phyloP scores from a whole-genome alignment of 1,140 invertebrate genomes.

The Drosophila ercepeae region DNA sequence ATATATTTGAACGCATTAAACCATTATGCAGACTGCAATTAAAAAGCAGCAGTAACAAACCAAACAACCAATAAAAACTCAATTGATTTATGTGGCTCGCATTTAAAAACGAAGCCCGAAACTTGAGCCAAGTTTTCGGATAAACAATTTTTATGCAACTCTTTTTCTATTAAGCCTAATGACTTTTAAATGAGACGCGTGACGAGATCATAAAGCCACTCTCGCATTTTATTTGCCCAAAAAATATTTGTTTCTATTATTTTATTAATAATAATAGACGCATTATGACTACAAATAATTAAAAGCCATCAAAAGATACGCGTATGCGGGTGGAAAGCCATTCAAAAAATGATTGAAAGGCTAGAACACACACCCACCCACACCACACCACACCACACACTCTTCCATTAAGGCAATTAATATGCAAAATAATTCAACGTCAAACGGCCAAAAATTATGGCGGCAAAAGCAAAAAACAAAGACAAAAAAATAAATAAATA shows the following conservation, averaged over 20 bases:
- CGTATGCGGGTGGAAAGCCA: slow-evolving; percentile 36
- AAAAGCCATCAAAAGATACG: slow-evolving; percentile 44
- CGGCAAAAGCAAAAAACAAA: not conserved
- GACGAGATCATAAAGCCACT: slow-evolving; percentile 20
- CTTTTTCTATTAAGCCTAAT: slow-evolving; percentile 60
- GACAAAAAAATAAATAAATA: not conserved
- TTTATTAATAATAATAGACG: slow-evolving; percentile 63
- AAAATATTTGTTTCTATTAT: slow-evolving; percentile 38
- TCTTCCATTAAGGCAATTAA: slow-evolving; percentile 47
- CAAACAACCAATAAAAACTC: slow-evolving; percentile 58
- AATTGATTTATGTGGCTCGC: slow-evolving; percentile 66
- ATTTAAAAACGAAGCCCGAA: slow-evolving; percentile 23
- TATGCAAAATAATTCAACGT: slow-evolving; percentile 42
- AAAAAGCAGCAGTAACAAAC: slow-evolving; percentile 34
- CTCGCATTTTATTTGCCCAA: slow-evolving; percentile 17
- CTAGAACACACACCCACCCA: slow-evolving; percentile 12
- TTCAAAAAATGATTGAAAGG: slow-evolving; percentile 58
- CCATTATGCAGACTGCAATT: slow-evolving; percentile 58
- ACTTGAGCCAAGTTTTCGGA: slow-evolving; percentile 2
- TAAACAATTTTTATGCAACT: not conserved
- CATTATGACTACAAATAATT: slow-evolving; percentile 68
- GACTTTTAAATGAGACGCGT: slow-evolving; percentile 77
- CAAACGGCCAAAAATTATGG: slow-evolving; percentile 29
- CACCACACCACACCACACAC: slow-evolving; percentile 16
- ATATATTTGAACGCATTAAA: slow-evolving; percentile 16